Base-by-base conservation (phyloP, 2,797 vertebrate genomes). In the Dallia pectoralis region DNA sequence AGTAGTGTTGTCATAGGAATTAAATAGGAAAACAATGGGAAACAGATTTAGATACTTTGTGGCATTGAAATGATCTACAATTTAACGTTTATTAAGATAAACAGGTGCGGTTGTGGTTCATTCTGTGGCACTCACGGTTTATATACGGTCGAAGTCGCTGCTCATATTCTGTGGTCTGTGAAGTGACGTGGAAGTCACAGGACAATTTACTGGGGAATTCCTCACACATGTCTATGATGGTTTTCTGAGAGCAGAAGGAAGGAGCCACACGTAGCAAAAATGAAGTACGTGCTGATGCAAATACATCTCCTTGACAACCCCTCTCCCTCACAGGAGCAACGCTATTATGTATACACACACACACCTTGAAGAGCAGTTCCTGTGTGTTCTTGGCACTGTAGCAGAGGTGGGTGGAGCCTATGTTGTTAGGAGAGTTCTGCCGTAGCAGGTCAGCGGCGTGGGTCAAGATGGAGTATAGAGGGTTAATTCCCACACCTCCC, bases 401-500 rank as follows among this genome's bases (percentile, higher is more conserved):
- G 86, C 92, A 94, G 4, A 99, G 90, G 74, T 93, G 95, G 19
- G 86, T 86, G 0, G 88, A 91, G 79, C 94, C 93, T 6, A 92
- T 86, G 84, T 89, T 91, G 71, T 86, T 87, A 74, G 80, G 32
- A 0, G 33, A 87, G 69, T 74, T 77, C 18, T 87, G 82, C 67
- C 76, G 90, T 66, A 93, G 91, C 82, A 99, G 93, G 80, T 98
- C 95, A 0, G 89, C 86, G 0, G 91, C 33, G 80, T 99, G 97
- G 74, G 96, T 86, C 82, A 99, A 92, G 85, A 99, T 96, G 78
- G 98, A 98, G 89, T 96, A 95, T 77, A 99, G 88, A 1, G 97
- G 98, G 88, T 99, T 99, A 89, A 99, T 99, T 77, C 98, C 97
- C 0, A 97, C 96, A 3, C 96, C 98, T 8, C 98, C 97, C 0